Evolutionary conservation across 2,797 vertebrate genomes (phyloP), one percentile per base, ranked within the genome.

Genomic region (Aselliscus stoliczkanus): DNA sequence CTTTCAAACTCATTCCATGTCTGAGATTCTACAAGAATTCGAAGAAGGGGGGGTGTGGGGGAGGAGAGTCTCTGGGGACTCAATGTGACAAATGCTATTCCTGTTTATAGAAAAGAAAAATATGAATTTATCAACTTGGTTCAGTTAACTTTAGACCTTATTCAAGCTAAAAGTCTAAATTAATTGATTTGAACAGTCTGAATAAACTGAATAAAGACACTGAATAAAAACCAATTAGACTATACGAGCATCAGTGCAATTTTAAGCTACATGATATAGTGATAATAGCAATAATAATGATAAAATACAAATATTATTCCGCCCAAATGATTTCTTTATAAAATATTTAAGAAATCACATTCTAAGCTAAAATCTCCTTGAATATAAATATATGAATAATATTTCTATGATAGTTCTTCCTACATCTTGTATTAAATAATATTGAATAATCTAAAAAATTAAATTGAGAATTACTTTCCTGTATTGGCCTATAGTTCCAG

Each of bases 131-230:
- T 60, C 67, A 81, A 77, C 77, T 93, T 77, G 83, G 18, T 80
- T 95, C 77, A 54, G 60, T 94, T 90, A 96, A 92, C 52, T 85
- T 82, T 72, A 93, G 64, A 87, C 25, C 64, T 76, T 60, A 75
- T 23, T 86, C 25, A 52, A 91, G 12, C 37, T 70, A 86, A 65
- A 70, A 82, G 18, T 86, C 21, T 67, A 10, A 92, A 60, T 67
- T 79, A 79, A 95, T 72, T 93, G 29, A 65, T 72, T 76, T 84
- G n/a, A 56, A 84, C 80, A 85, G 31, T 34, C 20, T 52, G 62
- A 62, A 73, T 2, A 72, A 95, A 89, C 21, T 91, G 23, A 94
- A 96, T 50, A 89, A 37, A 73, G 14, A 89, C 12, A 44, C 9
- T 23, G 13, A 73, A 13, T 72, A 69, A 85, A 90, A 93, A 21